phyloP scores from a whole-genome alignment of 2,888 invertebrate genomes.

The Pachydiplax longipennis region DNA sequence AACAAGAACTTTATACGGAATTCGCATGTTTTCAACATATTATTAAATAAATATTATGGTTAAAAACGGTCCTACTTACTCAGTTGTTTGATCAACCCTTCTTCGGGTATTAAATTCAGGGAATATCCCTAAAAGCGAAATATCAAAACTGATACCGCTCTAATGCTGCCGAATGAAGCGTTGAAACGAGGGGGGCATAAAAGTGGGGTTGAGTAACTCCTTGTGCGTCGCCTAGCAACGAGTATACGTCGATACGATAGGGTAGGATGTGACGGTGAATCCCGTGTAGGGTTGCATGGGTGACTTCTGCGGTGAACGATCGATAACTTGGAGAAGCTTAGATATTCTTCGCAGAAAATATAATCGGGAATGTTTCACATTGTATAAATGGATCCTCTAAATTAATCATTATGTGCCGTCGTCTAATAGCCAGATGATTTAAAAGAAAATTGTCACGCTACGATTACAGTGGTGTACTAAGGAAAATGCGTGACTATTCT shows the following conservation, averaged over 20 bases:
- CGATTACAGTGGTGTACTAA: conserved; percentile 5
- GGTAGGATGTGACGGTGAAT: conserved; percentile 26
- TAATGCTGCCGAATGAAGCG: neutral
- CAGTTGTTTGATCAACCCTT: neutral
- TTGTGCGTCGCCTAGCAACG: conserved; percentile 44
- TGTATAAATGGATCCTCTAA: neutral
- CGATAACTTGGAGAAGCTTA: neutral
- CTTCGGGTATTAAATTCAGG: neutral
- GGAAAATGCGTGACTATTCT: conserved; percentile 44
- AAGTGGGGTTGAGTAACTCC: conserved; percentile 29
- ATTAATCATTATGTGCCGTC: neutral
- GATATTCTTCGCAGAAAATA: neutral
- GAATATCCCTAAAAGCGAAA: neutral
- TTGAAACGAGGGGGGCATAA: neutral
- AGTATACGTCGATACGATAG: conserved; percentile 33
- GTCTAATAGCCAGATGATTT: neutral
- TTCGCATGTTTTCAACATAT: too few species aligned
- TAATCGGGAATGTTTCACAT: neutral
- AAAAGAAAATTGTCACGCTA: neutral
- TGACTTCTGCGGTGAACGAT: conserved; percentile 20
- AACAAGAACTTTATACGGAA: too few species aligned
- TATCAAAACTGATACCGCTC: neutral
- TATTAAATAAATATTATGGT: neutral
- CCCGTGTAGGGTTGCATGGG: conserved; percentile 15
- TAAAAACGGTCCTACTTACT: neutral